These are phyloP conservation scores for Tupaia chinensis DNA, from an alignment of 2,113 vertebrate genomes.

Conservation along the genomic window DNA sequence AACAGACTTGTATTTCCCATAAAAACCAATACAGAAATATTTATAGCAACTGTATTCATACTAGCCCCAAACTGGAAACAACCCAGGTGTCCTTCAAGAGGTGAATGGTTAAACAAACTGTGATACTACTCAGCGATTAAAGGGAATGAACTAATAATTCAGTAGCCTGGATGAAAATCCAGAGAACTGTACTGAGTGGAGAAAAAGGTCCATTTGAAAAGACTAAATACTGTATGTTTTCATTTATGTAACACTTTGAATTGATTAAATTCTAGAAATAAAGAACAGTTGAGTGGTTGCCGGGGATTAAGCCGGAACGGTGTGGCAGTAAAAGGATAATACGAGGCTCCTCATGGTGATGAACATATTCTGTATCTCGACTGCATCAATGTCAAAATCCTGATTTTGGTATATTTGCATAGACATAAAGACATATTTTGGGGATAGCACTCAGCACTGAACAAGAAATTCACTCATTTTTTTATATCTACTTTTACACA, in stretches of 20 bases:
- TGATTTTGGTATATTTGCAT: not conserved
- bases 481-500: too few species aligned
- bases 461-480: too few species aligned
- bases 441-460: too few species aligned
- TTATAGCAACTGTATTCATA: not conserved
- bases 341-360: not conserved
- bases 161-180: not conserved
- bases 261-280: constrained; percentile 20
- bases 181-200: not conserved
- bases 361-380: not conserved
- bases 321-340: not conserved
- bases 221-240: not conserved
- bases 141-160: not conserved
- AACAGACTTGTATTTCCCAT: not conserved
- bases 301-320: not conserved
- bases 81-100: not conserved
- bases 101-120: not conserved
- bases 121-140: not conserved
- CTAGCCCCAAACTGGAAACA: not conserved
- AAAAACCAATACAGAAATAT: not conserved
- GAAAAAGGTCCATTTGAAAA: not conserved
- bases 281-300: not conserved
- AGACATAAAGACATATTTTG: not conserved
- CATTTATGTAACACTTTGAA: constrained; percentile 14
- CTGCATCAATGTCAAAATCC: not conserved